These are phyloP conservation scores for Sebastiscus albofasciatus DNA, from an alignment of 2,797 vertebrate genomes.

Conservation along the genomic window DNA sequence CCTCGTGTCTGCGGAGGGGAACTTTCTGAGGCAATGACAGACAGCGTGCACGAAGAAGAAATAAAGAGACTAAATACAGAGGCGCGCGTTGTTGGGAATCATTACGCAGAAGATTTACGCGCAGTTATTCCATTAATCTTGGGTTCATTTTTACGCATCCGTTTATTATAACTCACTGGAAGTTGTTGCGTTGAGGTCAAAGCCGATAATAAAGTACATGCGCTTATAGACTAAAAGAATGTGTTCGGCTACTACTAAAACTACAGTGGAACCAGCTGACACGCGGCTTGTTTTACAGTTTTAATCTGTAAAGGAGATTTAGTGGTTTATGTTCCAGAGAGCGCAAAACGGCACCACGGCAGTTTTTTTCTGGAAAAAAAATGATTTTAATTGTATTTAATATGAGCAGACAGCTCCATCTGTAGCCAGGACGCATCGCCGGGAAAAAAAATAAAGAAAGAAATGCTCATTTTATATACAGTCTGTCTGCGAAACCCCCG, in stretches of 20 bases:
- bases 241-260: background rate
- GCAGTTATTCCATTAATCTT: background rate
- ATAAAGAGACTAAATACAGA: background rate
- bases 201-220: background rate
- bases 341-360: slow-evolving; percentile 12
- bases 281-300: background rate
- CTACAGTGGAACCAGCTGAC: background rate
- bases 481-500: slow-evolving; percentile 9
- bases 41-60: background rate
- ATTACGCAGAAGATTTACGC: background rate
- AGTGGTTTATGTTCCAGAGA: background rate
- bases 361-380: background rate
- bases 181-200: slow-evolving; percentile 38
- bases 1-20: slow-evolving; percentile 11
- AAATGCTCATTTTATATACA: background rate
- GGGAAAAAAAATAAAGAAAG: background rate
- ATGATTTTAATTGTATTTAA: slow-evolving; percentile 13
- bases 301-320: background rate
- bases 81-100: background rate
- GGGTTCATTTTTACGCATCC: background rate
- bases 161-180: background rate
- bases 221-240: background rate
- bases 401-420: background rate
- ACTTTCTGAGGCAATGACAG: slow-evolving; percentile 32
- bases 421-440: background rate